Conservation (phyloP, 2,113 vertebrate species). For the Oncorhynchus gorbuscha region DNA sequence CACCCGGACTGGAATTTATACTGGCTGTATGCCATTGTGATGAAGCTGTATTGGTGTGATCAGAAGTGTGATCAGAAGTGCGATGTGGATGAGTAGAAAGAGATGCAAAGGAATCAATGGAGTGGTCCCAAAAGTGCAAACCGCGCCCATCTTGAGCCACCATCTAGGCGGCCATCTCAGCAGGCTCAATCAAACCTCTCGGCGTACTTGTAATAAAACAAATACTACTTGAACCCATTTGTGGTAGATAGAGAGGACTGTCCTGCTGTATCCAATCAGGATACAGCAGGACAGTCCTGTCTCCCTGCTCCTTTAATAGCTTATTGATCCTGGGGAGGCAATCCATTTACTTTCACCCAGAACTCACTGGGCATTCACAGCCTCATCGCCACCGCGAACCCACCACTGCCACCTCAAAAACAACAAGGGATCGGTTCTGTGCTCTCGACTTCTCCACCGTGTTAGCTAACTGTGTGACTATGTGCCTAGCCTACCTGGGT, state of each 20-base stretch:
- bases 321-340: constrained; percentile 56
- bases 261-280: no score
- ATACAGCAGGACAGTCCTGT: constrained; percentile 23
- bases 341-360: constrained; percentile 27
- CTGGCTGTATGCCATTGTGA: background rate
- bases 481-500: background rate
- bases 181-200: no score
- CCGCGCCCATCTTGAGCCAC: no score
- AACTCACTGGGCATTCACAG: constrained; percentile 27
- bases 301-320: constrained; percentile 52
- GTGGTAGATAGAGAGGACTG: background rate
- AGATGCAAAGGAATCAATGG: no score
- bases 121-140: no score
- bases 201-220: no score
- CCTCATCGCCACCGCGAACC: background rate
- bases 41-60: background rate
- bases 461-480: background rate
- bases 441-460: background rate
- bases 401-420: constrained; percentile 18
- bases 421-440: constrained; percentile 16
- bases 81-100: no score
- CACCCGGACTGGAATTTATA: background rate
- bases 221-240: background rate
- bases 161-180: no score
- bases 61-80: no score